phyloP scores from a whole-genome alignment of 23 tunicate genomes.

The Diplosoma virens region DNA sequence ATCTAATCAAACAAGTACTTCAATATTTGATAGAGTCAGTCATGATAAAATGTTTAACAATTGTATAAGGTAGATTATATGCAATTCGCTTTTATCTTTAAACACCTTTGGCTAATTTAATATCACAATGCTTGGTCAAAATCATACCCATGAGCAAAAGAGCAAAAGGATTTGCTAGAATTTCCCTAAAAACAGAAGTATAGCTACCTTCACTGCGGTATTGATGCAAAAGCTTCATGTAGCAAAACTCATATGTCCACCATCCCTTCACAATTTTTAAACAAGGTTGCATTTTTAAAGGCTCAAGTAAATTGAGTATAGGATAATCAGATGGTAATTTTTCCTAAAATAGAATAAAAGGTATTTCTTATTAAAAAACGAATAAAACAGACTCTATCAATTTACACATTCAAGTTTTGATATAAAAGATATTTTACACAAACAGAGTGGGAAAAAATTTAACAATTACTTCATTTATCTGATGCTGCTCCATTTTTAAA shows the following conservation, averaged over 20 bases:
- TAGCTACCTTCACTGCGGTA: slow-evolving; percentile 67
- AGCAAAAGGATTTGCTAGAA: too few species aligned
- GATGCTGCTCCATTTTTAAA: slow-evolving; percentile 11
- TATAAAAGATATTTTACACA: too few species aligned
- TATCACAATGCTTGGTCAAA: too few species aligned
- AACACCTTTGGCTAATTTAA: too few species aligned
- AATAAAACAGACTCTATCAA: neutral
- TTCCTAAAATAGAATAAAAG: neutral
- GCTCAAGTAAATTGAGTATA: slow-evolving; percentile 33
- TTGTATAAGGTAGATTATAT: too few species aligned
- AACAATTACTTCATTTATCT: slow-evolving; percentile 30
- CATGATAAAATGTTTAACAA: too few species aligned
- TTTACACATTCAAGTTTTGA: too few species aligned
- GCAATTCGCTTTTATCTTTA: too few species aligned
- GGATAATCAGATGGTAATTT: slow-evolving; percentile 46
- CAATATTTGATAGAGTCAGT: too few species aligned
- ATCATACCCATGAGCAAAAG: too few species aligned
- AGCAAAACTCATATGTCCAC: slow-evolving; percentile 90
- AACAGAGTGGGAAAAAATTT: too few species aligned
- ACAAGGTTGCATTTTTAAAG: slow-evolving; percentile 34
- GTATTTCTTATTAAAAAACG: neutral
- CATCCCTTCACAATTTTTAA: slow-evolving; percentile 66
- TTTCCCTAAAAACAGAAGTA: neutral
- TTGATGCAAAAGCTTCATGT: slow-evolving; percentile 37
- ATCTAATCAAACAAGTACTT: too few species aligned